A percentile compares a stretch with the other conserved stretches of the same genome.
Conservation (phyloP, 2,113 vertebrate species). For the Dasypus novemcinctus region DNA sequence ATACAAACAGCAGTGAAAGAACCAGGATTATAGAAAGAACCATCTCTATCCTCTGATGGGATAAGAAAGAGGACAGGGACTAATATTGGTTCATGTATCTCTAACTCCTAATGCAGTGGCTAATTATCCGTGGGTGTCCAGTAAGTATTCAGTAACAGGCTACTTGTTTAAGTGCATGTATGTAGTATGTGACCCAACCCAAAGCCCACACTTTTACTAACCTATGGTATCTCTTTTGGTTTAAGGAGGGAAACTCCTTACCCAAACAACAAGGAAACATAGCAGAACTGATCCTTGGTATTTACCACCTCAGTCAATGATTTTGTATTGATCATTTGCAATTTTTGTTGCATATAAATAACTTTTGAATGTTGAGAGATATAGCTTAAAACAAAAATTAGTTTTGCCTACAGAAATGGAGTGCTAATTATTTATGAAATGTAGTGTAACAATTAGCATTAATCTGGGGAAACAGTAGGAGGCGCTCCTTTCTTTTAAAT, state of each 20-base stretch:
- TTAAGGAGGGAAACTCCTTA: background rate
- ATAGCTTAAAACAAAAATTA: background rate
- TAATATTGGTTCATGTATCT: background rate
- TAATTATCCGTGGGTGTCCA: background rate
- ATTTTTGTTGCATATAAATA: background rate
- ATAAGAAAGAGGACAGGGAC: background rate
- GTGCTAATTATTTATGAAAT: background rate
- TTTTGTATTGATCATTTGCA: background rate
- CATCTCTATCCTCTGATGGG: background rate
- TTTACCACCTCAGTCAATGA: background rate
- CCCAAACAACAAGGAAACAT: background rate
- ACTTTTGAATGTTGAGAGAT: background rate
- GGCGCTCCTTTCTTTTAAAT: constrained; percentile 37
- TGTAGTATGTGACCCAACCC: background rate
- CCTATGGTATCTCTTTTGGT: background rate
- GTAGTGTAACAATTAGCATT: background rate
- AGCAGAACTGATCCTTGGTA: background rate
- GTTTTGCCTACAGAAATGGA: background rate
- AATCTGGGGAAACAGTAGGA: background rate
- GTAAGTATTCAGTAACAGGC: background rate
- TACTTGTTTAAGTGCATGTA: background rate
- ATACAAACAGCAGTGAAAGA: background rate
- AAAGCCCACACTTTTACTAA: background rate
- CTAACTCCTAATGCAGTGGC: background rate
- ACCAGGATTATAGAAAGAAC: background rate